phyloP scores from a whole-genome alignment of 2,797 vertebrate species.

The Enteromius treurensis region DNA sequence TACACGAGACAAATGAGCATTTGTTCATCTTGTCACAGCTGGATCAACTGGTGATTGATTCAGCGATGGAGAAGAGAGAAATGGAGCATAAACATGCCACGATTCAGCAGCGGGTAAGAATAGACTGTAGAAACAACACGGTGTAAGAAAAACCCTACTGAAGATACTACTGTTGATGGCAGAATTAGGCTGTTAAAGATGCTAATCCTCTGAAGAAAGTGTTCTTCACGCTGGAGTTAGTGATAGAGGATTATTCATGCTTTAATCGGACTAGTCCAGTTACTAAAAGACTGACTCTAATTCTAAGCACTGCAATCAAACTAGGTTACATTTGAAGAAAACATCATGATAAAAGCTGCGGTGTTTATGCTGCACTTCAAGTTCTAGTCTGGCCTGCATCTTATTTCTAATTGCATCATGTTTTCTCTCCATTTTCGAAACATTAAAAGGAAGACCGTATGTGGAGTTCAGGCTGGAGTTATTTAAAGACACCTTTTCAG shows the following conservation, averaged over 20 bases:
- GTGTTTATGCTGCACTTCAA: background rate
- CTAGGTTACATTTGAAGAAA: background rate
- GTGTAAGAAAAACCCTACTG: conserved; percentile 36
- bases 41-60: conserved; percentile 97
- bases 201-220: conserved; percentile 61
- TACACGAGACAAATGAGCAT: background rate
- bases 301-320: background rate
- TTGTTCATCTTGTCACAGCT: conserved; percentile 74
- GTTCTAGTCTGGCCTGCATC: background rate
- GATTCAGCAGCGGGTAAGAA: conserved; percentile 93
- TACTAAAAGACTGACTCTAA: background rate
- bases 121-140: background rate
- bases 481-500: conserved; percentile 47
- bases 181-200: conserved; percentile 66
- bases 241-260: conserved; percentile 2
- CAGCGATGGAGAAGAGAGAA: conserved; percentile 94
- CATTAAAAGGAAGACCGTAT: background rate
- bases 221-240: conserved; percentile 38
- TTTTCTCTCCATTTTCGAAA: background rate
- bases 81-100: conserved; percentile 97
- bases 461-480: background rate
- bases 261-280: background rate
- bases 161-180: conserved; percentile 63
- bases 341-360: background rate
- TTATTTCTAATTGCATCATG: background rate